These are phyloP conservation scores for Bubalus kerabau DNA, from an alignment of 2,113 vertebrate species.

Conservation along the genomic window DNA sequence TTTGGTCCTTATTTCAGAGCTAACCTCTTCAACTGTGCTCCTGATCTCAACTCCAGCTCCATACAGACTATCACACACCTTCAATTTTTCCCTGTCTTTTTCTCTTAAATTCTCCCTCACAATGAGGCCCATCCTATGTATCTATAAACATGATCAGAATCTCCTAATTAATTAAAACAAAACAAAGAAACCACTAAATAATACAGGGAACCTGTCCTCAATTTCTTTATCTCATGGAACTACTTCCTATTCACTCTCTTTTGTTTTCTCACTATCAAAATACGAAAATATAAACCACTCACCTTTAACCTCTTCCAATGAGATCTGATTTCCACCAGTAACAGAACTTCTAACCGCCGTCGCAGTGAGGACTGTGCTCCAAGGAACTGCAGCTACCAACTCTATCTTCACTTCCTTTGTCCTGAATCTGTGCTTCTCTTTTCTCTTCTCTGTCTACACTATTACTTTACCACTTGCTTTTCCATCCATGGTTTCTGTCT, in stretches of 20 bases:
- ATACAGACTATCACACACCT: neutral
- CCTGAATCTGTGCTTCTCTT: neutral
- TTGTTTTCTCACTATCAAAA: neutral
- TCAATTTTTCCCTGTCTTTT: neutral
- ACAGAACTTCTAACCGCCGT: neutral
- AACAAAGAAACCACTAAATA: neutral
- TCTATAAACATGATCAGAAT: neutral
- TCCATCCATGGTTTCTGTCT: neutral
- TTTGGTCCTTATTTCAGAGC: neutral
- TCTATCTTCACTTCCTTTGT: neutral
- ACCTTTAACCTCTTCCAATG: neutral
- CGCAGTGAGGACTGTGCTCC: neutral
- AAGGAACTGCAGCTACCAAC: neutral
- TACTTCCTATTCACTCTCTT: neutral
- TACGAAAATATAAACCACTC: neutral
- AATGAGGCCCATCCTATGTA: neutral
- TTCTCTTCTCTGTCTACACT: neutral
- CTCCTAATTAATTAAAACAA: neutral
- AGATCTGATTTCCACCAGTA: neutral
- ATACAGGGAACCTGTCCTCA: neutral
- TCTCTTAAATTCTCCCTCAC: neutral
- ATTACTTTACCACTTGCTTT: neutral
- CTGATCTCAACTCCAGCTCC: neutral
- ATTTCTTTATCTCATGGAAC: neutral
- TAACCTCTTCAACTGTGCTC: neutral